Evolutionary conservation across 2,797 vertebrate genomes (phyloP).

Genomic region (Crypturellus tataupa): DNA sequence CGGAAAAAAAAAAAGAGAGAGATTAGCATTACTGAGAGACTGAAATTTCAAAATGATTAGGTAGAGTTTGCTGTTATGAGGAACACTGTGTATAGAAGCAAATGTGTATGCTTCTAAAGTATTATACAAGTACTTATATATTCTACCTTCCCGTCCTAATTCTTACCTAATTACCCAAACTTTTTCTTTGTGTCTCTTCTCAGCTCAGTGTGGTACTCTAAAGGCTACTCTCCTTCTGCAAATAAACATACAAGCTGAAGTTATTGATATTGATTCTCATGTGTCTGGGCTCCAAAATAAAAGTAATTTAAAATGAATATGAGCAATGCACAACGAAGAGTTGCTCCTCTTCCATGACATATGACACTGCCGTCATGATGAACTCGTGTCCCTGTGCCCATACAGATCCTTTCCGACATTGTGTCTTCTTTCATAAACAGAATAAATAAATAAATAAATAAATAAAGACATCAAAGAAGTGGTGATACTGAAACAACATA

Average conservation of each 20-base stretch:
- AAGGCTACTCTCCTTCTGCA: not conserved
- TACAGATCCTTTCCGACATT: not conserved
- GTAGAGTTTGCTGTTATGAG: not conserved
- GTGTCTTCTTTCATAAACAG: not conserved
- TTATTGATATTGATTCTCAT: constrained; percentile 9
- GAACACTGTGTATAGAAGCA: not conserved
- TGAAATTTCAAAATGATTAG: not conserved
- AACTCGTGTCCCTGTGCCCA: not conserved
- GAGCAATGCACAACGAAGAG: not conserved
- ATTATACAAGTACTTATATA: not conserved
- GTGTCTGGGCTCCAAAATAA: not conserved
- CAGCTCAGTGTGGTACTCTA: not conserved
- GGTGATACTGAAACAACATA: not conserved
- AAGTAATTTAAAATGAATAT: constrained; percentile 26
- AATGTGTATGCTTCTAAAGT: not conserved
- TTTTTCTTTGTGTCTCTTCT: not conserved
- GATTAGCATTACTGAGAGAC: not conserved
- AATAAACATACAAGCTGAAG: not conserved
- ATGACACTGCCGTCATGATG: not conserved
- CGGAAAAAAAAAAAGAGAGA: not conserved
- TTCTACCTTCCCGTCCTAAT: not conserved
- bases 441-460: not conserved
- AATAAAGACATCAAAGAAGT: not conserved
- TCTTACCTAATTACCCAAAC: not conserved
- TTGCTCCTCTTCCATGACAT: not conserved